Percentiles rank a stretch among this genome's conserved stretches.
Evolutionary conservation across 1,140 invertebrate species (phyloP).

Genomic region (Atta colombica): DNA sequence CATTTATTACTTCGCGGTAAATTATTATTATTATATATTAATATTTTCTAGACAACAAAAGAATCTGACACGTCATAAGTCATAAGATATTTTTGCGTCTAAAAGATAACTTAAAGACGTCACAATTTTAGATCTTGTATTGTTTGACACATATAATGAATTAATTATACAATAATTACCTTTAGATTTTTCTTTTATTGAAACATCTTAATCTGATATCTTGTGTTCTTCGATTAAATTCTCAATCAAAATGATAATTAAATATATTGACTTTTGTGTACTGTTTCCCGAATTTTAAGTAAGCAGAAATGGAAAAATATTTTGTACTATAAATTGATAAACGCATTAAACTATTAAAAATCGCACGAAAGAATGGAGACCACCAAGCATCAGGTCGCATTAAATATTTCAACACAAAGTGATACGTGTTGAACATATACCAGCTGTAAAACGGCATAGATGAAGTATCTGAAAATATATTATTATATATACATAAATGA

Average conservation of each 20-base stretch:
- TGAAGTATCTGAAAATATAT: constrained; percentile 77
- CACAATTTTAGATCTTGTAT: no score
- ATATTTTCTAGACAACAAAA: no score
- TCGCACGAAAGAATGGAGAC: constrained; percentile 80
- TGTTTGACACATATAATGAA: no score
- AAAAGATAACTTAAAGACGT: no score
- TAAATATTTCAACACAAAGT: constrained; percentile 83
- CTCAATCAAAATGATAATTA: constrained; percentile 77
- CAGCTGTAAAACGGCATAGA: constrained; percentile 79
- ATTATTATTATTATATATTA: no score
- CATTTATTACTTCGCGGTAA: no score
- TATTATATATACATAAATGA: not conserved
- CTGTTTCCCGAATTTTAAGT: constrained; percentile 78
- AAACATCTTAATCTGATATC: not conserved
- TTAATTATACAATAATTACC: no score
- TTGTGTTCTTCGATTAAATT: not conserved
- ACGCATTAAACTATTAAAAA: constrained; percentile 85
- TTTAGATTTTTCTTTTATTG: not conserved
- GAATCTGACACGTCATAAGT: no score
- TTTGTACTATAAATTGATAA: constrained; percentile 82
- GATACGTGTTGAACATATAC: constrained; percentile 84
- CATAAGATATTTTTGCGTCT: no score
- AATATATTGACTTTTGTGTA: constrained; percentile 81
- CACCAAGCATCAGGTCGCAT: constrained; percentile 80
- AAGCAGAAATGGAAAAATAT: constrained; percentile 83